phyloP scores from a whole-genome alignment of 2,797 vertebrate genomes.

The Pseudochirops corinnae region DNA sequence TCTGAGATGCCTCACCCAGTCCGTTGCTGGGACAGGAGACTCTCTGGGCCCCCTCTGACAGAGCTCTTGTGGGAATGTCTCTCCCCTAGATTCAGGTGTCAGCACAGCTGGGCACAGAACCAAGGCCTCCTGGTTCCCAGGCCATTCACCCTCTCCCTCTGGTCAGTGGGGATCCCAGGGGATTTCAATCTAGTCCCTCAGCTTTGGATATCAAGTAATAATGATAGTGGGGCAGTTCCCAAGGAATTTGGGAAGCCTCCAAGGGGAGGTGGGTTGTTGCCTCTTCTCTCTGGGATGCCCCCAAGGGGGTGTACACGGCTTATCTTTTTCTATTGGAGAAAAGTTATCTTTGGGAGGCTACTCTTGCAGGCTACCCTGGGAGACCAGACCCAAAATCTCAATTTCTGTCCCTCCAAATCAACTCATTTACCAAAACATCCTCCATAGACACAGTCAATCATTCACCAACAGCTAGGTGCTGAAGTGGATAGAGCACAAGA shows the following conservation, averaged over 20 bases:
- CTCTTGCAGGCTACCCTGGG: background rate
- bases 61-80: background rate
- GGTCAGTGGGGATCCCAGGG: constrained; percentile 42
- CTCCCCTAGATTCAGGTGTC: constrained; percentile 68
- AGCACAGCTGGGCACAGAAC: constrained; percentile 56
- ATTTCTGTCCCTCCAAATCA: background rate
- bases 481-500: background rate
- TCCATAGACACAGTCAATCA: background rate
- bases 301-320: background rate
- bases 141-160: background rate
- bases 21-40: constrained; percentile 59
- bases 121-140: constrained; percentile 69
- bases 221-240: background rate
- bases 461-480: background rate
- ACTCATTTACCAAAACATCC: background rate
- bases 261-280: background rate
- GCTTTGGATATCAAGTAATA: constrained; percentile 19
- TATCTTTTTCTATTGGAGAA: background rate
- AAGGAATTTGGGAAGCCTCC: background rate
- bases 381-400: background rate
- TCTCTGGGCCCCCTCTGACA: constrained; percentile 26
- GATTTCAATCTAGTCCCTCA: background rate
- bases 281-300: background rate
- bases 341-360: no score
- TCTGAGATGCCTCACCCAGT: constrained; percentile 56